Evolutionary conservation across 2,113 vertebrate genomes (phyloP), one percentile per base, ranked within the genome.

Genomic region (Odobenus rosmarus): DNA sequence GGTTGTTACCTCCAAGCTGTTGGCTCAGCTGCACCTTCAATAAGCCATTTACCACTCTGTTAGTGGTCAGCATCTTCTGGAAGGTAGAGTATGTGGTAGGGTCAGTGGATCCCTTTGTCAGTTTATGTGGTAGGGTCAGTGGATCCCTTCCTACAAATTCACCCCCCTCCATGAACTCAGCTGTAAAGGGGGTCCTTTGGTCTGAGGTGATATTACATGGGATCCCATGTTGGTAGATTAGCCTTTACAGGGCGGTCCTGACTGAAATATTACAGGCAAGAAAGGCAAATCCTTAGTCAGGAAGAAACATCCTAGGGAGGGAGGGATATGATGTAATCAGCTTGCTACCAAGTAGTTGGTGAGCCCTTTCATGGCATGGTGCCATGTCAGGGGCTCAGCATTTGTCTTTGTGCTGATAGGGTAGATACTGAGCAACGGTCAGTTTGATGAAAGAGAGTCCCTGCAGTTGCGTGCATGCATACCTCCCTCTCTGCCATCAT

Each of bases 391-490:
- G 80, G 24, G 33, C 24, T 61, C 72, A 69, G 51, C 61, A 19
- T 49, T 31, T 13, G 19, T 59, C 24, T 67, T 31, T 49, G 24
- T 49, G 61, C 31, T 84, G 71, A 57, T 9, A 36, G 71, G 9
- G 8, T 51, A 9, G 49, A 49, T 36, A 31, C 26, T 16, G 51
- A 51, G 24, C 51, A 39, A 31, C 11, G 31, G 59, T 19, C 49
- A 46, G 33, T 55, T 49, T 77, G 88, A 49, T 31, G 36, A 69
- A 77, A 86, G 59, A 33, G 12, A 57, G n/a, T 19, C 59, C 26
- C 1, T 3, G 18, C 49, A 21, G 13, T 4, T 59, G 39, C 19
- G 33, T 1, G 1, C 18, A 33, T 4, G 33, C 18, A 9, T 39
- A 51, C 42, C 39, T 71, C 28, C 12, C 36, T 33, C 23, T 77